Base-by-base conservation (phyloP, 2,888 invertebrate genomes). In the Achlya flavicornis region DNA sequence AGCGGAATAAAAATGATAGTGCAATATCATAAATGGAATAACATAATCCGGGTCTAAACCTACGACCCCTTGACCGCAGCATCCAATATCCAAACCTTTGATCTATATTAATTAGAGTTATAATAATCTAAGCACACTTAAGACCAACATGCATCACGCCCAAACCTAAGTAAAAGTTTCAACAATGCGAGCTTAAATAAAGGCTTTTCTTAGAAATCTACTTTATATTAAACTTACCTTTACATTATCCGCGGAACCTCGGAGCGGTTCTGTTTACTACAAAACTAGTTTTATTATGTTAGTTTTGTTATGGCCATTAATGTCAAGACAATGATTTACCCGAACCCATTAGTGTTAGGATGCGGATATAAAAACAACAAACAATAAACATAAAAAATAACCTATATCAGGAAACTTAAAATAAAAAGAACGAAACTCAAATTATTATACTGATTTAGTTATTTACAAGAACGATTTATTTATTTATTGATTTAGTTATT, bases 141-240 rank as follows among this genome's bases (percentile, higher is more conserved):
- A 53, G 10, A 19, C 53, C 19, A 53, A 53, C 53, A 53, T 53
- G 53, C 53, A 53, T 53, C 53, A 53, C 19, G 8, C n/a, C 48
- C 6, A 48, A 16, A 48, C 48, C 48, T 16, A 16, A 48, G 48
- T 48, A 48, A 16, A 16, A 53, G 8, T 10, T 43, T 43, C 41
- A 43, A 48, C 16, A 16, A 16, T 48, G 48, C 3, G 48, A 48
- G 19, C 10, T 10, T 53, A 19, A 19, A 53, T 53, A 53, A 19
- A 19, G 7, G 19, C 16, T 10, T 7, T 19, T 53, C 19, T 5
- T 4, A 16, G n/a, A 48, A 7, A 48, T 16, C 16, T 16, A n/a
- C 8, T n/a, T 7, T 19, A 10, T 53, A 10, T 19, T 53, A 14
- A 8, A 19, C 53, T 53, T 53, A 53, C 53, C 53, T 53, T 53